A percentile compares a stretch with the other conserved stretches of the same genome.
These are phyloP conservation scores for Trichogramma dendrolimi DNA, from an alignment of 2,888 invertebrate species.

Conservation along the genomic window DNA sequence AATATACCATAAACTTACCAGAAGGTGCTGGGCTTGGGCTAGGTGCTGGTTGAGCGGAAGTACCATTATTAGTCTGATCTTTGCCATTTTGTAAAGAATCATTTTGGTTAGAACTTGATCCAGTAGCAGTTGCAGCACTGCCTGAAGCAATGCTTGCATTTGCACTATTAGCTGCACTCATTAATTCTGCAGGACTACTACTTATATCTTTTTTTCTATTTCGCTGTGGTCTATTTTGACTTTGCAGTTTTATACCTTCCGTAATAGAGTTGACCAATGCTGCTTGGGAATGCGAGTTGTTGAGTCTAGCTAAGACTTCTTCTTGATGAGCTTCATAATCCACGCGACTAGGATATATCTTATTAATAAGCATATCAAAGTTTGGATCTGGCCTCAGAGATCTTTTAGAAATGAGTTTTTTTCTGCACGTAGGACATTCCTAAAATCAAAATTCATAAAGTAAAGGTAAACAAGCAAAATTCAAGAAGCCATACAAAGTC, in stretches of 20 bases:
- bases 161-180: constrained; percentile 32
- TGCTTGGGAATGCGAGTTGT: constrained; percentile 88
- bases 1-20: constrained; percentile 26
- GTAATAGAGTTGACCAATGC: constrained; percentile 91
- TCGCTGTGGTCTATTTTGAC: constrained; percentile 79
- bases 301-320: constrained; percentile 84
- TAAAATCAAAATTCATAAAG: constrained; percentile 25
- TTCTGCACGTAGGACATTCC: constrained; percentile 98
- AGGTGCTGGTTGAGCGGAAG: too few species aligned
- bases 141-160: constrained; percentile 43
- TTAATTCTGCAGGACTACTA: constrained; percentile 1
- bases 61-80: constrained; percentile 41
- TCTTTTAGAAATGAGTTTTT: constrained; percentile 94
- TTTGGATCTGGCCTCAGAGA: constrained; percentile 95
- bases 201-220: constrained; percentile 62
- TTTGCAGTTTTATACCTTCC: constrained; percentile 87
- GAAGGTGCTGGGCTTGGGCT: constrained; percentile 38
- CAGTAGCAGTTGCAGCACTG: constrained; percentile 50
- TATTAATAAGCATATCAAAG: constrained; percentile 93
- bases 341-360: constrained; percentile 94
- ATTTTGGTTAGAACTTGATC: constrained; percentile 46
- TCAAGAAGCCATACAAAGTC: not conserved
- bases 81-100: constrained; percentile 51
- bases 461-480: not conserved
- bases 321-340: constrained; percentile 95